A percentile compares a stretch with the other conserved stretches of the same genome.
Evolutionary conservation across 2,888 invertebrate species (phyloP).

Genomic region (Drosophila eohydei): DNA sequence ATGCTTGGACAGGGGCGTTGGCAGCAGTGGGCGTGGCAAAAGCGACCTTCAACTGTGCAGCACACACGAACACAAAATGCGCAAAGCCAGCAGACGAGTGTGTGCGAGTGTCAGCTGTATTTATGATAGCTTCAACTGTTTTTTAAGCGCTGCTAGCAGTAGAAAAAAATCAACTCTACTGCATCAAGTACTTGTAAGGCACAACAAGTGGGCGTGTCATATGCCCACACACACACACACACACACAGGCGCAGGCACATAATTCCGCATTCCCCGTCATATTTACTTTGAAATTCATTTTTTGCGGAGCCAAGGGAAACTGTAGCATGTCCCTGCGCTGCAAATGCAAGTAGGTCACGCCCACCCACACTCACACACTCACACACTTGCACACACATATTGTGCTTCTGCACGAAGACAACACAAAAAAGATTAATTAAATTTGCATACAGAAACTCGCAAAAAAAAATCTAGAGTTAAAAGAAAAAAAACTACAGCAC

Average conservation of each 20-base stretch:
- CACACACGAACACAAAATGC: conserved; percentile 20
- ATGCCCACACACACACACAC: conserved; percentile 22
- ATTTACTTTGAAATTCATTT: conserved; percentile 41
- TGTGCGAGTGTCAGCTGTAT: conserved; percentile 16
- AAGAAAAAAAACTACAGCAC: conserved; percentile 1
- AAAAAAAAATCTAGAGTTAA: neutral
- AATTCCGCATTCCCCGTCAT: conserved; percentile 34
- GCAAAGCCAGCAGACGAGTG: conserved; percentile 28
- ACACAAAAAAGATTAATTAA: conserved; percentile 47
- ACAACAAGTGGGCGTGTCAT: conserved; percentile 58
- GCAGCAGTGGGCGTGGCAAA: neutral
- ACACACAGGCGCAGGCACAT: conserved; percentile 12
- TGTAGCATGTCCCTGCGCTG: conserved; percentile 26
- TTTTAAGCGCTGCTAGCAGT: conserved; percentile 27
- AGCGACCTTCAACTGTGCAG: conserved; percentile 50
- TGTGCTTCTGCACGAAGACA: conserved; percentile 2
- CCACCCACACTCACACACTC: conserved; percentile 8
- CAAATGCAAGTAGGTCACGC: conserved; percentile 48
- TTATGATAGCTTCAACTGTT: conserved; percentile 27
- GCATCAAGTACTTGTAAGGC: conserved; percentile 45
- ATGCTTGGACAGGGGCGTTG: conserved; percentile 2
- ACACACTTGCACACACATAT: conserved; percentile 11
- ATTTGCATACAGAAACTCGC: conserved; percentile 50
- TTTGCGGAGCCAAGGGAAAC: conserved; percentile 14
- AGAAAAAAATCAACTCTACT: conserved; percentile 25